A percentile compares a stretch with the other conserved stretches of the same genome.
Conservation (phyloP, 64 coral and sea anemone species). For the Exaiptasia diaphana region DNA sequence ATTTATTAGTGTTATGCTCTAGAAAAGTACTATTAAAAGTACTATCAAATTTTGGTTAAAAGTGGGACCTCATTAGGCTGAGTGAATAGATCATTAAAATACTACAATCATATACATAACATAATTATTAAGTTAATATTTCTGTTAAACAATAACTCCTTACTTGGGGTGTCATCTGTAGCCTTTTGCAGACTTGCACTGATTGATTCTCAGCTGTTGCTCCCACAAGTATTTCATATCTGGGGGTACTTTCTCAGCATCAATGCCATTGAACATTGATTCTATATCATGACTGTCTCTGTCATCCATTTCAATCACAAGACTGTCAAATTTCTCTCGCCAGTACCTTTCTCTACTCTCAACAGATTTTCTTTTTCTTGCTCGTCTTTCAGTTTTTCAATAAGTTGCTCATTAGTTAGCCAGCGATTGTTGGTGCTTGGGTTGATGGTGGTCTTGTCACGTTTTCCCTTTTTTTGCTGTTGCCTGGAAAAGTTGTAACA, state of each 20-base stretch:
- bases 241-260: not conserved
- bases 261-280: not conserved
- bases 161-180: constrained; percentile 68
- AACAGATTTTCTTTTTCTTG: not conserved
- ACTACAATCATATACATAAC: no score
- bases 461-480: not conserved
- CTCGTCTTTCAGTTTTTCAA: not conserved
- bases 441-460: not conserved
- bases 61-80: no score
- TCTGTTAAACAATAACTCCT: no score
- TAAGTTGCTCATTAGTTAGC: constrained; percentile 7
- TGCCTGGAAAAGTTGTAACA: not conserved
- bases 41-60: no score
- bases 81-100: no score
- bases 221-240: constrained; percentile 50
- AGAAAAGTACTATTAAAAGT: no score
- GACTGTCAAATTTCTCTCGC: not conserved
- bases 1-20: no score
- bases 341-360: constrained; percentile 6
- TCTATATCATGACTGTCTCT: not conserved
- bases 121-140: no score
- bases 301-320: not conserved
- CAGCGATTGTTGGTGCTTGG: not conserved
- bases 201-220: constrained; percentile 5
- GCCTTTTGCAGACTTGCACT: not conserved